These are phyloP conservation scores for Eonycteris spelaea DNA, from an alignment of 2,113 vertebrate genomes.

Conservation along the genomic window DNA sequence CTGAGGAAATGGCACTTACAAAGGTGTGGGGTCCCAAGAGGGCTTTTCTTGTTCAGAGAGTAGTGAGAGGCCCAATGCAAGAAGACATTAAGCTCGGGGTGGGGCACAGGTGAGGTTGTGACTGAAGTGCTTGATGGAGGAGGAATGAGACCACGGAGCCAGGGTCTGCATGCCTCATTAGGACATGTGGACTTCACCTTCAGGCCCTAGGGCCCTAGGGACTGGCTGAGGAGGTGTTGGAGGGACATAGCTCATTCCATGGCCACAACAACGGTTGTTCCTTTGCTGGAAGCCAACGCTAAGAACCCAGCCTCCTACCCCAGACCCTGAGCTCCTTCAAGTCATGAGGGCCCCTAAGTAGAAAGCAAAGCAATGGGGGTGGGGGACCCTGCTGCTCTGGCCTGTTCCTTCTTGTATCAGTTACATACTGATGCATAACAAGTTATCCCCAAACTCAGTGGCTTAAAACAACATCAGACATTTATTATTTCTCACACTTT, in stretches of 20 bases:
- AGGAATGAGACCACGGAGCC: background rate
- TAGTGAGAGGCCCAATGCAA: background rate
- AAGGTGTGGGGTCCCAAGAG: rapidly evolving
- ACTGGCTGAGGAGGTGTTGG: too few species aligned
- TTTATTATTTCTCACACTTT: background rate
- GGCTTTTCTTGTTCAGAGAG: background rate
- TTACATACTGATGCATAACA: background rate
- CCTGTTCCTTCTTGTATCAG: background rate
- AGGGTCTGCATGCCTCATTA: background rate
- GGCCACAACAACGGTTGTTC: background rate
- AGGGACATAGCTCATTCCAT: background rate
- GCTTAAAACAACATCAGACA: background rate
- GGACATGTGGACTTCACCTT: background rate
- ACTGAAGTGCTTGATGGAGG: background rate
- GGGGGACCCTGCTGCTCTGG: background rate
- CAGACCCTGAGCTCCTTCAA: background rate
- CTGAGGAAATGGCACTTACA: background rate
- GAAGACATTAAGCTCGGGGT: background rate
- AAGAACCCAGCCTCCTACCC: background rate
- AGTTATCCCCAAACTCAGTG: background rate
- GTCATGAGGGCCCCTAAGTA: background rate
- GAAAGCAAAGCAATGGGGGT: background rate
- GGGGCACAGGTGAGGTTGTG: background rate
- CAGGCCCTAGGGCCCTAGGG: background rate
- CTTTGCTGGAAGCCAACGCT: background rate